Conservation (phyloP, 2,797 vertebrate genomes). For the Crocodylus rhombifer region DNA sequence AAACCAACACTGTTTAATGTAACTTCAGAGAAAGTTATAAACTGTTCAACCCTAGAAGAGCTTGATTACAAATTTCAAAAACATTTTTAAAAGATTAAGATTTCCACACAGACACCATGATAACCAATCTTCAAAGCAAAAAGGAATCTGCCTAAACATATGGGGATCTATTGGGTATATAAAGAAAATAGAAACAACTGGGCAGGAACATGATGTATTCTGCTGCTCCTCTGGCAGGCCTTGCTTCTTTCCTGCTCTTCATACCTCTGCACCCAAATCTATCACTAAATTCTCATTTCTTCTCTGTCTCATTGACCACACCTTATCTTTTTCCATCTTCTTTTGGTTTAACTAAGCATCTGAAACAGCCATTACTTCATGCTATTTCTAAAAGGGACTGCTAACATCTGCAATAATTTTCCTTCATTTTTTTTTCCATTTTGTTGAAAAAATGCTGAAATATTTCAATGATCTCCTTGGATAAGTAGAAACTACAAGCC, state of each 20-base stretch:
- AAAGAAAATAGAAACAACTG: fast-evolving
- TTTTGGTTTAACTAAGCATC: not conserved
- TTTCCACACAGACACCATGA: no score
- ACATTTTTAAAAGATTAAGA: not conserved
- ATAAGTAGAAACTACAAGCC: not conserved
- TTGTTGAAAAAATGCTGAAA: not conserved
- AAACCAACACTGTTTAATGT: not conserved
- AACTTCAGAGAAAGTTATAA: not conserved
- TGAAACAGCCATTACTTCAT: not conserved
- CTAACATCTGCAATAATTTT: not conserved
- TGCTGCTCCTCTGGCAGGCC: not conserved
- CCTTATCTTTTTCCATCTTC: not conserved
- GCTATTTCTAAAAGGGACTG: not conserved
- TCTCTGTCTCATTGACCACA: not conserved
- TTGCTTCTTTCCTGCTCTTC: not conserved
- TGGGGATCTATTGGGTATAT: not conserved
- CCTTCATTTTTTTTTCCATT: not conserved
- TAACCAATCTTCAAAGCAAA: not conserved
- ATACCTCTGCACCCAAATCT: not conserved
- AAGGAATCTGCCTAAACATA: not conserved
- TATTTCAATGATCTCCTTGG: not conserved
- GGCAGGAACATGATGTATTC: not conserved
- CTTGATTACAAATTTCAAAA: not conserved
- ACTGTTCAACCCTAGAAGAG: not conserved
- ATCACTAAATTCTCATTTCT: not conserved